Percentiles rank a stretch among this genome's conserved stretches.
phyloP scores from a whole-genome alignment of 2,888 invertebrate genomes.

The Megalurothrips usitatus region DNA sequence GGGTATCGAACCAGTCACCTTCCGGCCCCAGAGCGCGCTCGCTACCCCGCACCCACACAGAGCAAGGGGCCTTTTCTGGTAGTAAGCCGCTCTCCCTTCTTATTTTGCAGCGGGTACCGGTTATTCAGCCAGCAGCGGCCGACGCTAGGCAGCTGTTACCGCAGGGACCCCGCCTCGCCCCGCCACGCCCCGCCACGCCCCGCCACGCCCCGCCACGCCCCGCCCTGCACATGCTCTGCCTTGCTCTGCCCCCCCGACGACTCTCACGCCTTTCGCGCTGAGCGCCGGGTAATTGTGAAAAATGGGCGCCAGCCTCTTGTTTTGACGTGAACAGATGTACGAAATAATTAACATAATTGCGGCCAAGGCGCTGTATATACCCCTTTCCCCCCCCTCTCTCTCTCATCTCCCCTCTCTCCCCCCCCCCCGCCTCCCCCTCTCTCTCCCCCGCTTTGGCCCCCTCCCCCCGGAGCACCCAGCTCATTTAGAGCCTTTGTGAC shows the following conservation, averaged over 20 bases:
- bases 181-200: no score
- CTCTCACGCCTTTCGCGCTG: neutral
- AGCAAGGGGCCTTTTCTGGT: no score
- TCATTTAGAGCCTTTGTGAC: conserved; percentile 6
- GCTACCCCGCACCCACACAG: no score
- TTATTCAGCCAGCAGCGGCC: no score
- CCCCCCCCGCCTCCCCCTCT: neutral
- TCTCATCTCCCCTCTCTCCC: neutral
- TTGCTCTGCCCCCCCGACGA: neutral
- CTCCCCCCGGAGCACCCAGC: no score
- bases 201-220: no score
- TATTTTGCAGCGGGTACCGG: no score
- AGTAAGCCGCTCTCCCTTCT: no score
- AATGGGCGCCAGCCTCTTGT: neutral
- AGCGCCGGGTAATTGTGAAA: conserved; percentile 20
- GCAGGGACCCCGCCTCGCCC: no score
- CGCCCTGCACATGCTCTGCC: neutral
- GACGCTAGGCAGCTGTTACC: no score
- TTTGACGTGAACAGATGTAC: conserved; percentile 24
- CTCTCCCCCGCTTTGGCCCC: neutral
- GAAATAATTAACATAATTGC: conserved; percentile 25
- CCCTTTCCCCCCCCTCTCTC: neutral
- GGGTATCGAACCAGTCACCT: no score
- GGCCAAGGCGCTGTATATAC: neutral
- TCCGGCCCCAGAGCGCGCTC: no score